A percentile compares a stretch with the other conserved stretches of the same genome.
Evolutionary conservation across 2,888 invertebrate genomes (phyloP).

Genomic region (Acanthosepion pharaonis): DNA sequence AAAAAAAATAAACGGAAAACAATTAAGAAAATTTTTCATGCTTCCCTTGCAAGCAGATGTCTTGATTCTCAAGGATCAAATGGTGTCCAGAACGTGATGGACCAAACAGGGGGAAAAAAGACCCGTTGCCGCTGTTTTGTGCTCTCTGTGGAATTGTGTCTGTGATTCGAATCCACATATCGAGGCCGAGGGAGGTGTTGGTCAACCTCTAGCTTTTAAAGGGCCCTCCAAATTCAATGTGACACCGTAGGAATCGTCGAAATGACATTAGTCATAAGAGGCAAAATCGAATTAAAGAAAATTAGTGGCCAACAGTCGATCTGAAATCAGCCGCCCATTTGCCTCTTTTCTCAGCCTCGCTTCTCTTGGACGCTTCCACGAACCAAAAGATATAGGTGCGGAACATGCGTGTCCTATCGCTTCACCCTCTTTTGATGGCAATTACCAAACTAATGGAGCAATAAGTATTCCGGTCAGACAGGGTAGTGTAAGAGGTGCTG

Average conservation of each 20-base stretch:
- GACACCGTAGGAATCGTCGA: background rate
- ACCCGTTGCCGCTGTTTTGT: background rate
- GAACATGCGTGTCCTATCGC: background rate
- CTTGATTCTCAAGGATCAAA: background rate
- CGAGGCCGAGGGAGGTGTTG: background rate
- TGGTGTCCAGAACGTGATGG: background rate
- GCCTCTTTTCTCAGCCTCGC: too few species aligned
- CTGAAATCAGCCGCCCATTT: background rate
- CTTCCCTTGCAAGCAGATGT: background rate
- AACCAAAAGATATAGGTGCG: background rate
- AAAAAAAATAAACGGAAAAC: background rate
- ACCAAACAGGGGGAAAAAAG: background rate
- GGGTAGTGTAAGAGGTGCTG: background rate
- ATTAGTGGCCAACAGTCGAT: background rate
- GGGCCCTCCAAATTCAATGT: constrained; percentile 15
- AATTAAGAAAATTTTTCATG: background rate
- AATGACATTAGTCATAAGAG: constrained; percentile 16
- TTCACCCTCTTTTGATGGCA: background rate
- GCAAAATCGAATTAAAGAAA: background rate
- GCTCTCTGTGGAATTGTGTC: background rate
- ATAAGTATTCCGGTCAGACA: background rate
- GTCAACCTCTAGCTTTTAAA: background rate
- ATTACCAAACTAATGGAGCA: constrained; percentile 9
- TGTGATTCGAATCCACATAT: background rate
- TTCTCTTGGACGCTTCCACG: background rate